These are phyloP conservation scores for Rhinolophus sinicus DNA, from an alignment of 2,113 vertebrate genomes.

Conservation along the genomic window DNA sequence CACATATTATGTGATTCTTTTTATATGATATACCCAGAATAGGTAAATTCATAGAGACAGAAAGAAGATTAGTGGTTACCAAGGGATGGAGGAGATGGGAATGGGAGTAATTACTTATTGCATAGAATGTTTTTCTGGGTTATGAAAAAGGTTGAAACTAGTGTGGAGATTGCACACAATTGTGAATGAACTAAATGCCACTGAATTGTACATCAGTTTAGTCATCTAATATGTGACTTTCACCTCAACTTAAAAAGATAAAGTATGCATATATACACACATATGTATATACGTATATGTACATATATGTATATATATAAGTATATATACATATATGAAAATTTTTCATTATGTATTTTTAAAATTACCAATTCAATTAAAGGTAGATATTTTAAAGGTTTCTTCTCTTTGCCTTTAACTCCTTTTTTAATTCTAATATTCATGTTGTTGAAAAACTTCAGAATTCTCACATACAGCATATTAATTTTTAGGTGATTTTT, in stretches of 20 bases:
- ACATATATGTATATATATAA: background rate
- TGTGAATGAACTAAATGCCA: background rate
- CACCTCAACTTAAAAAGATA: background rate
- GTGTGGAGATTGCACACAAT: rapidly evolving
- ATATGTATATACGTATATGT: background rate
- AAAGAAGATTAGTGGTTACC: background rate
- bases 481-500: background rate
- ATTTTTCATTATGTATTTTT: background rate
- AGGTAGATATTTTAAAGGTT: background rate
- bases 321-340: background rate
- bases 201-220: background rate
- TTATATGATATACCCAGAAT: background rate
- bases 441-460: background rate
- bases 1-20: background rate
- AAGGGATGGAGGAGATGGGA: too few relatives aligned
- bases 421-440: background rate
- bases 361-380: background rate
- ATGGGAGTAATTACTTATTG: background rate
- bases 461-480: background rate
- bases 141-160: background rate
- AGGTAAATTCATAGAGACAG: background rate
- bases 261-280: background rate
- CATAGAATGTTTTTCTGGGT: background rate
- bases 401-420: background rate
- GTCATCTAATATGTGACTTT: background rate